Evolutionary conservation across 2,888 invertebrate species (phyloP).

Genomic region (Conchocele bisecta): DNA sequence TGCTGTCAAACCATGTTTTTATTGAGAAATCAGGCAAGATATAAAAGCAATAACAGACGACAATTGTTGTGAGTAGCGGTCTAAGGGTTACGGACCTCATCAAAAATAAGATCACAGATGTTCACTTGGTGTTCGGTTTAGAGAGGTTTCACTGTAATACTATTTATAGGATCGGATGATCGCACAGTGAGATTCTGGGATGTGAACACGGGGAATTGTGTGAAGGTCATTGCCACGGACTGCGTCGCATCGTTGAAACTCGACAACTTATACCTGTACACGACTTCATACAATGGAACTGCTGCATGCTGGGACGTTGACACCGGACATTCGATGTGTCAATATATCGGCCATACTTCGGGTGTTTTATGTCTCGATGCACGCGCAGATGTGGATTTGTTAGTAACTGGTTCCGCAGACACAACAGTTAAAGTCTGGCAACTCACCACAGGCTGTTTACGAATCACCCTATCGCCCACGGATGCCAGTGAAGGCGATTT

Average conservation of each 20-base stretch:
- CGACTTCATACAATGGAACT: conserved; percentile 79
- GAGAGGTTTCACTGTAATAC: too few relatives aligned
- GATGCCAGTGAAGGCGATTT: too few relatives aligned
- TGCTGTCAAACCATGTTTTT: too few relatives aligned
- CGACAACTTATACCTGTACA: conserved; percentile 72
- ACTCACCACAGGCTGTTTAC: conserved; percentile 65
- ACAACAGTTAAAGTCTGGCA: conserved; percentile 78
- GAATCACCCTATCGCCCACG: too few relatives aligned
- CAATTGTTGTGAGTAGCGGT: too few relatives aligned
- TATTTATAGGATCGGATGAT: conserved; percentile 78
- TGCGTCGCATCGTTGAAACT: conserved; percentile 79
- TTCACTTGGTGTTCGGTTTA: too few relatives aligned
- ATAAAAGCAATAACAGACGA: too few relatives aligned
- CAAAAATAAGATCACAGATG: too few relatives aligned
- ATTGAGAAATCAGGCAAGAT: too few relatives aligned
- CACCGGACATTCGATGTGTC: conserved; percentile 63
- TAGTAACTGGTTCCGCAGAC: conserved; percentile 80
- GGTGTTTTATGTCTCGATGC: conserved; percentile 79
- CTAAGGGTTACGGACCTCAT: too few relatives aligned
- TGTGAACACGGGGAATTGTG: conserved; percentile 67
- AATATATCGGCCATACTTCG: conserved; percentile 77
- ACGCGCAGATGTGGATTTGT: conserved; percentile 64
- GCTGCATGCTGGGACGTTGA: conserved; percentile 77
- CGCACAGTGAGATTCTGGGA: conserved; percentile 80
- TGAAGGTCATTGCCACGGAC: conserved; percentile 71